Conservation (phyloP, 2,888 invertebrate genomes). For the Cryptus armator region DNA sequence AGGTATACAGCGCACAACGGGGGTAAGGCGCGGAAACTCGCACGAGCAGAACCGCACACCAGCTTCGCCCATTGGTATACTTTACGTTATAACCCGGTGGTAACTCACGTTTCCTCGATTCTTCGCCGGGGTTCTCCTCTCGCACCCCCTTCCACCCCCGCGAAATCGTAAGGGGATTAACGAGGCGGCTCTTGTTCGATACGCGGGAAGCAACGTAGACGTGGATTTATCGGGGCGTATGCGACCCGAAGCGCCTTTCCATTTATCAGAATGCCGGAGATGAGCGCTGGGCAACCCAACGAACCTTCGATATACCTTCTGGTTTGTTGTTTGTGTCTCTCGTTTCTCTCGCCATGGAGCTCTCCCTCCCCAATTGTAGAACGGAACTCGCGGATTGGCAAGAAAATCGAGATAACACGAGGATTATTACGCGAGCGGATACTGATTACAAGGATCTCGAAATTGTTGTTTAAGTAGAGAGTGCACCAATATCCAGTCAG, state of each 20-base stretch:
- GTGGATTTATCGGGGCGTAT: conserved; percentile 69
- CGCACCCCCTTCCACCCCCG: neutral
- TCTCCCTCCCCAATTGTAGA: conserved; percentile 17
- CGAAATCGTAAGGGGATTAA: conserved; percentile 65
- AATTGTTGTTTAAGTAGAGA: neutral
- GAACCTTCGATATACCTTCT: conserved; percentile 61
- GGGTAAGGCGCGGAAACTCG: conserved; percentile 16
- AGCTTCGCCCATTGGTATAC: conserved; percentile 2
- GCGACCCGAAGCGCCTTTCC: conserved; percentile 65
- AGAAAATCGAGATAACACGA: conserved; percentile 45
- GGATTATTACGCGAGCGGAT: conserved; percentile 58
- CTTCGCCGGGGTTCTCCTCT: conserved; percentile 17
- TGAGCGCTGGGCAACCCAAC: neutral
- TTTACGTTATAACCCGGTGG: neutral
- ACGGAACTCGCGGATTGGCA: conserved; percentile 20
- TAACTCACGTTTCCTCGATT: conserved; percentile 39
- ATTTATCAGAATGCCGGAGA: conserved; percentile 67
- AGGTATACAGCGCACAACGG: neutral
- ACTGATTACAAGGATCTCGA: conserved; percentile 39
- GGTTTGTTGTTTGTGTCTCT: conserved; percentile 36
- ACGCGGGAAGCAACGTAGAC: conserved; percentile 45
- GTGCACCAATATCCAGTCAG: neutral
- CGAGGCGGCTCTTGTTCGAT: conserved; percentile 59
- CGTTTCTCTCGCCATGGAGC: conserved; percentile 24
- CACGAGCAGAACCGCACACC: conserved; percentile 27